These are phyloP conservation scores for Tiliacea citrago DNA, from an alignment of 2,888 invertebrate species.

Conservation along the genomic window DNA sequence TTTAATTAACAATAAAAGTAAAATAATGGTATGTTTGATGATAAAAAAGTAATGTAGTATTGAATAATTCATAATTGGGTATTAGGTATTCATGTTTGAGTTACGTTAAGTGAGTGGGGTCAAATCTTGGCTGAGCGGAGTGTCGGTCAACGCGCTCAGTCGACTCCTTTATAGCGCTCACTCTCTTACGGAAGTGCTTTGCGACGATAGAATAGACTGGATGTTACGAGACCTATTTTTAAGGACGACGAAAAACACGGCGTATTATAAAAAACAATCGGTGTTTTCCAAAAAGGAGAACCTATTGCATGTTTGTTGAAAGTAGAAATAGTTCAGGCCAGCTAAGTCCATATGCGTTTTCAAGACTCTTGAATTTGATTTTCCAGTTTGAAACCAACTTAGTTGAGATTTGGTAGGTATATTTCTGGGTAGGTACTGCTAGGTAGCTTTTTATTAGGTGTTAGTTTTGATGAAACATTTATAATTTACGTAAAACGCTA, in stretches of 20 bases:
- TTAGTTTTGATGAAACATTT: neutral
- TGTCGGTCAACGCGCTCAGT: constrained; percentile 79
- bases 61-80: constrained; percentile 62
- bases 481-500: neutral
- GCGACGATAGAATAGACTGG: constrained; percentile 70
- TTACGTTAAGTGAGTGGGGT: constrained; percentile 70
- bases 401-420: neutral
- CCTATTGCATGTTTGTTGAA: neutral
- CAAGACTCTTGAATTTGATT: neutral
- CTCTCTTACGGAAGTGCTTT: constrained; percentile 86
- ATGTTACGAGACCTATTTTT: constrained; percentile 44
- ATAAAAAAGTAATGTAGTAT: constrained; percentile 64
- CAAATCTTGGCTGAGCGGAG: constrained; percentile 79
- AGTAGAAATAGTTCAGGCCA: neutral
- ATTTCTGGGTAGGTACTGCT: too few species aligned
- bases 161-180: constrained; percentile 83
- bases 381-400: neutral
- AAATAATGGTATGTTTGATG: constrained; percentile 71
- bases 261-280: too few species aligned
- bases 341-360: too few species aligned
- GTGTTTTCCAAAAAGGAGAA: neutral
- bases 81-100: constrained; percentile 56
- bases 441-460: neutral
- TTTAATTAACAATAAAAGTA: constrained; percentile 82
- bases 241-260: neutral